Percentiles rank a stretch among this genome's conserved stretches.
These are phyloP conservation scores for Tiphia femorata DNA, from an alignment of 2,888 invertebrate genomes.

Conservation along the genomic window DNA sequence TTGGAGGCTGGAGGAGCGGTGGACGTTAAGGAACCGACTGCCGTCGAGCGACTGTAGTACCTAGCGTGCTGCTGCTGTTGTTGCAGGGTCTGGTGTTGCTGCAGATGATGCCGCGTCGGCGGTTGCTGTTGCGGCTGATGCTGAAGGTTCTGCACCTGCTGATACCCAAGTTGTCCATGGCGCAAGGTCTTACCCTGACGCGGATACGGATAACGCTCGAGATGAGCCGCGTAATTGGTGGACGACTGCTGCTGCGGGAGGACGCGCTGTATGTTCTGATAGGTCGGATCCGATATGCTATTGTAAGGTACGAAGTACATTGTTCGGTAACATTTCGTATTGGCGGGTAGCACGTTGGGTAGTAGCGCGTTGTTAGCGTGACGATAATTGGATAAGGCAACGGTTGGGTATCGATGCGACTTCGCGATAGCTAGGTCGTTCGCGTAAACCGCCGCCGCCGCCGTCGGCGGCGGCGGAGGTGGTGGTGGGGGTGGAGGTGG, in stretches of 20 bases:
- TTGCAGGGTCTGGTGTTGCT: conserved; percentile 22
- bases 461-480: too few relatives aligned
- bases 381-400: conserved; percentile 49
- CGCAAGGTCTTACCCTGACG: conserved; percentile 40
- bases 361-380: conserved; percentile 50
- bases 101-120: conserved; percentile 20
- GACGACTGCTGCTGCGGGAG: conserved; percentile 56
- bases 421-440: conserved; percentile 28
- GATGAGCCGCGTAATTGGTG: conserved; percentile 60
- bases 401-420: conserved; percentile 27
- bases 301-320: conserved; percentile 67
- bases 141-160: conserved; percentile 25
- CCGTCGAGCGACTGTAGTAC: conserved; percentile 51
- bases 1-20: conserved; percentile 9
- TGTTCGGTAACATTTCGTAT: conserved; percentile 65
- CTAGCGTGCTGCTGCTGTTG: conserved; percentile 47
- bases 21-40: background rate
- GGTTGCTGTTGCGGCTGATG: conserved; percentile 31
- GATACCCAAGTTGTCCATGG: conserved; percentile 33
- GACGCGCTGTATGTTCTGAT: conserved; percentile 64
- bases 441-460: conserved; percentile 42
- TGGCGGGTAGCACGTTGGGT: conserved; percentile 4
- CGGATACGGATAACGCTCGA: conserved; percentile 65
- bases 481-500: conserved; percentile 14
- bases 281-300: conserved; percentile 62